Conservation (phyloP, 2,888 invertebrate genomes). For the Protophormia terraenovae region DNA sequence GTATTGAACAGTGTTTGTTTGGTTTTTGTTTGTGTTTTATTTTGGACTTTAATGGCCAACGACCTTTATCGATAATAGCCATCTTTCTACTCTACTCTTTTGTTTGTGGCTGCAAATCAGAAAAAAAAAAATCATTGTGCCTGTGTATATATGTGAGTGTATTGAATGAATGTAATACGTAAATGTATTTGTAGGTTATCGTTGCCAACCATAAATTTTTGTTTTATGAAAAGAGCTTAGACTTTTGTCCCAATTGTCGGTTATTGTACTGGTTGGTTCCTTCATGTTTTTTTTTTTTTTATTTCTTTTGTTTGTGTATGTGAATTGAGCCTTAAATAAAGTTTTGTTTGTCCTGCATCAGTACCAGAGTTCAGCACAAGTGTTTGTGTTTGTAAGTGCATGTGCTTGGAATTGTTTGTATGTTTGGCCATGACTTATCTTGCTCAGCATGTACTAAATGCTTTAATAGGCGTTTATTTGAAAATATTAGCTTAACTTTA, state of each 20-base stretch:
- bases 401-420: background rate
- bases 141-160: background rate
- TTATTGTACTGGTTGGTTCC: conserved; percentile 52
- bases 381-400: background rate
- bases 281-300: conserved; percentile 29
- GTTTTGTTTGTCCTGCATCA: conserved; percentile 44
- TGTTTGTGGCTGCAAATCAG: conserved; percentile 43
- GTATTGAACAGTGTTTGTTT: background rate
- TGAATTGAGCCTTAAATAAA: conserved; percentile 40
- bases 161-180: too few species aligned
- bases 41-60: conserved; percentile 60
- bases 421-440: conserved; percentile 48
- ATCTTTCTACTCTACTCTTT: conserved; percentile 31
- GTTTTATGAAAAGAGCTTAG: conserved; percentile 66
- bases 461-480: conserved; percentile 67
- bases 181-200: conserved; percentile 63
- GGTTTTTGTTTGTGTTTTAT: background rate
- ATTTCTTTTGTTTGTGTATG: background rate
- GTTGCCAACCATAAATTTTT: conserved; percentile 66
- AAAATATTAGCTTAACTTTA: conserved; percentile 67
- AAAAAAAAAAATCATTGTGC: conserved; percentile 37
- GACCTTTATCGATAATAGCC: conserved; percentile 66
- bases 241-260: conserved; percentile 60
- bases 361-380: conserved; percentile 3
- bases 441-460: conserved; percentile 64